Percentiles rank a stretch among this genome's conserved stretches.
Evolutionary conservation across 2,888 invertebrate genomes (phyloP).

Genomic region (Pyrocoelia pectoralis): DNA sequence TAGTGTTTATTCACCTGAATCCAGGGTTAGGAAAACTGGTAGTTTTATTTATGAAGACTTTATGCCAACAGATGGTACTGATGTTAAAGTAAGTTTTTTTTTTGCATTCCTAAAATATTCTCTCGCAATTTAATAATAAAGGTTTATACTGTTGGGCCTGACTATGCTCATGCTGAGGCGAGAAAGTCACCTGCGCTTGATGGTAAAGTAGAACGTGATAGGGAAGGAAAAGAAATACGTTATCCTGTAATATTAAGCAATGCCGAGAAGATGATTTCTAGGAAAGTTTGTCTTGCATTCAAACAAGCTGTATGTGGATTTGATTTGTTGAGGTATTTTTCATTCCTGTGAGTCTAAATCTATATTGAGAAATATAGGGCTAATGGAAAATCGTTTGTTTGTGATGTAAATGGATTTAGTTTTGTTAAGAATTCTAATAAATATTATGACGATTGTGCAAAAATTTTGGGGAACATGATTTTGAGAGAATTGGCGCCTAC

Average conservation of each 20-base stretch:
- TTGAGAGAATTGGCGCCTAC: constrained; percentile 93
- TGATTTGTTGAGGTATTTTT: constrained; percentile 83
- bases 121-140: constrained; percentile 48
- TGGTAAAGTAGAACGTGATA: constrained; percentile 97
- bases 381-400: constrained; percentile 98
- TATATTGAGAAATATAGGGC: too few relatives aligned
- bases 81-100: constrained; percentile 55
- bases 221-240: constrained; percentile 97
- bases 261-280: constrained; percentile 95
- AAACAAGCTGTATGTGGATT: constrained; percentile 99
- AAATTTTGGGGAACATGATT: constrained; percentile 98
- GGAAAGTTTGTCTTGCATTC: constrained; percentile 95
- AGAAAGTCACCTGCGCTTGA: constrained; percentile 98
- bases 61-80: constrained; percentile 97
- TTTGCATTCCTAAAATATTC: not conserved
- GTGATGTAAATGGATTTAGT: constrained; percentile 99
- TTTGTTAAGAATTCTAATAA: constrained; percentile 99
- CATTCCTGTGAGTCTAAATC: too few relatives aligned
- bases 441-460: constrained; percentile 99
- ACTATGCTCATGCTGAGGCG: constrained; percentile 99
- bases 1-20: constrained; percentile 98
- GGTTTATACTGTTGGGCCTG: constrained; percentile 99
- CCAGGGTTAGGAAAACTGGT: constrained; percentile 94
- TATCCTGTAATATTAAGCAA: constrained; percentile 98
- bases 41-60: constrained; percentile 99